Evolutionary conservation across 2,888 invertebrate genomes (phyloP).

Genomic region (Andrena hattorfiana): DNA sequence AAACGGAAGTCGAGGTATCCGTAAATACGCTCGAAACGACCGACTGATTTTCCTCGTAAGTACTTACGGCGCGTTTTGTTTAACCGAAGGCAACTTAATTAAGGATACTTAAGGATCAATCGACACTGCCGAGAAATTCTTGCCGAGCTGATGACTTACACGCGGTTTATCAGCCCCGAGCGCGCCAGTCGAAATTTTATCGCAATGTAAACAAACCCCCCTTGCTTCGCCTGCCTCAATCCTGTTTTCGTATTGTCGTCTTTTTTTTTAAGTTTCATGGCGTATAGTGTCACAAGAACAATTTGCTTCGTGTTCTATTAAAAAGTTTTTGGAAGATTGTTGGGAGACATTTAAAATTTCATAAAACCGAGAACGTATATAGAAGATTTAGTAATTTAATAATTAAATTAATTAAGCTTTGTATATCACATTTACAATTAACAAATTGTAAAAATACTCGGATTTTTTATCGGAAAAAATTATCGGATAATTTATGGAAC

Average conservation of each 20-base stretch:
- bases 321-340: neutral
- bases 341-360: neutral
- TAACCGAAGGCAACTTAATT: neutral
- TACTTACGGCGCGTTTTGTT: neutral
- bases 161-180: neutral
- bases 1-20: neutral
- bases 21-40: neutral
- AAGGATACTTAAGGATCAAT: neutral
- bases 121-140: neutral
- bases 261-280: neutral
- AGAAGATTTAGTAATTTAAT: neutral
- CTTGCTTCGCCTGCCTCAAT: too few species aligned
- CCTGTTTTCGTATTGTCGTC: neutral
- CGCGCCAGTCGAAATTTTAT: conserved; percentile 12
- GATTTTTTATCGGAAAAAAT: too few species aligned
- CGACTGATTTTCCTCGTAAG: too few species aligned
- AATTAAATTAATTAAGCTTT: too few species aligned
- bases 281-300: neutral
- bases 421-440: too few species aligned
- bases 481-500: too few species aligned
- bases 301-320: neutral
- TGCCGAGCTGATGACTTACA: neutral
- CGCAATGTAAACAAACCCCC: conserved; percentile 16
- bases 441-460: too few species aligned
- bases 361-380: neutral